phyloP scores from a whole-genome alignment of 2,888 invertebrate species.

The Nowickia ferox region DNA sequence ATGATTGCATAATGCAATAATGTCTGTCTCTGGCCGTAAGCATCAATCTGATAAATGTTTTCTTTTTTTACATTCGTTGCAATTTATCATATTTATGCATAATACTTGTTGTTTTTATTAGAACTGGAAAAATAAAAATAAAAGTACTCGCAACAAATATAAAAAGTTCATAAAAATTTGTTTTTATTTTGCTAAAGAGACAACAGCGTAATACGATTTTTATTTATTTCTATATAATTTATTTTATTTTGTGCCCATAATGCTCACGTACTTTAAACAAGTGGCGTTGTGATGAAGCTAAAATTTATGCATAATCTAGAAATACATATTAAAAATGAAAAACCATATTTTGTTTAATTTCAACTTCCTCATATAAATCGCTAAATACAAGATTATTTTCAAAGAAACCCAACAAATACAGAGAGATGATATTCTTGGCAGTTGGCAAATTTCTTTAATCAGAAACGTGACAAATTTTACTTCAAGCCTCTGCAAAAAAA shows the following conservation, averaged over 20 bases:
- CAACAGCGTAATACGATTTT: slow-evolving; percentile 23
- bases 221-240: slow-evolving; percentile 7
- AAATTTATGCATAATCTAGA: background rate
- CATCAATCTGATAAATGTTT: slow-evolving; percentile 28
- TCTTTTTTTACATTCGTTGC: slow-evolving; percentile 25
- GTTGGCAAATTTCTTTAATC: no score
- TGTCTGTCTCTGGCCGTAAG: slow-evolving; percentile 1
- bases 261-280: slow-evolving; percentile 14
- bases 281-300: background rate
- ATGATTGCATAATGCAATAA: slow-evolving; percentile 42
- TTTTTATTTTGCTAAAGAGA: background rate
- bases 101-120: background rate
- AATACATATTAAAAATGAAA: background rate
- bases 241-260: background rate
- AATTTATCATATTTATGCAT: slow-evolving; percentile 56
- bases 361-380: background rate
- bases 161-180: background rate
- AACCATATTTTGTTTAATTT: background rate
- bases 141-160: background rate
- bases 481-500: no score
- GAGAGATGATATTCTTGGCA: no score
- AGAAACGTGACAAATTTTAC: no score
- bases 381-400: background rate
- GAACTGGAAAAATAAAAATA: slow-evolving; percentile 6
- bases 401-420: background rate